Evolutionary conservation across 1,140 invertebrate genomes (phyloP).

Genomic region (fruit fly (Drosophila melanogaster)): DNA sequence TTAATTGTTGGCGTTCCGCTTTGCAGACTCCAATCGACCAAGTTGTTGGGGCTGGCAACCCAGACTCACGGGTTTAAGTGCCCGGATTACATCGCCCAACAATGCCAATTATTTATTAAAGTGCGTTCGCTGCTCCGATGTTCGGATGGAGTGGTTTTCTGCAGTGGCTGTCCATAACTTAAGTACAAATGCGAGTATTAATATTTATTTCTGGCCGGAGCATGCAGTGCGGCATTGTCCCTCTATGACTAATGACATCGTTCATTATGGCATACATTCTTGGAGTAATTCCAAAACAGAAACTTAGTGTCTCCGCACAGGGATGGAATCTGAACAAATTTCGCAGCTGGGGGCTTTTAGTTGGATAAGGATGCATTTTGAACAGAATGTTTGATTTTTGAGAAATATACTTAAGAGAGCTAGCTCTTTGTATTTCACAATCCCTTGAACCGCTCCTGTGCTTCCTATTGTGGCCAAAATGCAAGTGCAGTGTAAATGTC

Average conservation of each 20-base stretch:
- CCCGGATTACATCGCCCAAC: conserved; percentile 64
- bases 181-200: conserved; percentile 51
- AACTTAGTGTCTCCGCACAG: conserved; percentile 28
- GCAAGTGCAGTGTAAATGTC: conserved; percentile 69
- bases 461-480: conserved; percentile 24
- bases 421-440: too few relatives aligned
- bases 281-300: conserved; percentile 75
- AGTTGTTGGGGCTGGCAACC: conserved; percentile 11
- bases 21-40: conserved; percentile 29
- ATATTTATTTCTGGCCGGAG: conserved; percentile 45
- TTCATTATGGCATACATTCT: conserved; percentile 81
- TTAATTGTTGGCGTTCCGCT: conserved; percentile 78
- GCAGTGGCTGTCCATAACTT: conserved; percentile 31
- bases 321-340: conserved; percentile 7
- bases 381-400: too few relatives aligned
- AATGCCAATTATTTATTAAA: conserved; percentile 82
- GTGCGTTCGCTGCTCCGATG: conserved; percentile 44
- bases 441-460: conserved; percentile 43
- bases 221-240: conserved; percentile 65
- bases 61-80: conserved; percentile 34
- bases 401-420: too few relatives aligned
- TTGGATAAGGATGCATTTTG: too few relatives aligned
- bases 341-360: too few relatives aligned
- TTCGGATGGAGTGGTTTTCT: background rate
- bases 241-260: conserved; percentile 81